Evolutionary conservation across 1,140 invertebrate species (phyloP).

Genomic region (Bathynomus jamesi): DNA sequence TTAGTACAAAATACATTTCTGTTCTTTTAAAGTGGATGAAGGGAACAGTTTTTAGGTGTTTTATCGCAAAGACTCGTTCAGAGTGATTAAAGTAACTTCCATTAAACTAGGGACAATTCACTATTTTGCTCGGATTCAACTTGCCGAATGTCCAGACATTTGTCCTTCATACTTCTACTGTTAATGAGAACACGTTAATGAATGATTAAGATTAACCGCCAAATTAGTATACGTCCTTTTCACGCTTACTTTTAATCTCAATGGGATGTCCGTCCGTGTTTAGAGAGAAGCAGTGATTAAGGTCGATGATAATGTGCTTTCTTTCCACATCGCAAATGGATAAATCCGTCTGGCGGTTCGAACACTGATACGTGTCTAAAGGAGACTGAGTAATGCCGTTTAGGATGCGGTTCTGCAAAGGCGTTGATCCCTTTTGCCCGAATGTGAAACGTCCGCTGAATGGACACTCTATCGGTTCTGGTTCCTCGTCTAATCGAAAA

Average conservation of each 20-base stretch:
- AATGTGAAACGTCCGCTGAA: slow-evolving; percentile 93
- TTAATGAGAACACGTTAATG: no score
- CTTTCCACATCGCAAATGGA: slow-evolving; percentile 47
- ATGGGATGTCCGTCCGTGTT: slow-evolving; percentile 52
- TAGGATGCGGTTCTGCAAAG: slow-evolving; percentile 54
- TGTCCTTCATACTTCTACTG: no score
- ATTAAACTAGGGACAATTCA: no score
- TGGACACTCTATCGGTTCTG: slow-evolving; percentile 84
- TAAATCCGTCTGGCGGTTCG: slow-evolving; percentile 48
- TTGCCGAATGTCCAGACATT: no score
- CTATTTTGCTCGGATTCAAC: no score
- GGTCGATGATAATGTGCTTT: slow-evolving; percentile 50
- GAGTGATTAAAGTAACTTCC: no score
- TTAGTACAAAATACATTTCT: no score
- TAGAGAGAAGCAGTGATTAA: slow-evolving; percentile 51
- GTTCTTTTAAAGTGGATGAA: no score
- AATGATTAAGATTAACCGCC: no score
- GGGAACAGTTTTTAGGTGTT: no score
- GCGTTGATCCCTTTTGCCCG: slow-evolving; percentile 74
- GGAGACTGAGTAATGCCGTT: slow-evolving; percentile 52
- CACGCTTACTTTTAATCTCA: slow-evolving; percentile 46
- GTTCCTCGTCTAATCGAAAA: slow-evolving; percentile 65
- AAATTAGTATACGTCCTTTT: no score
- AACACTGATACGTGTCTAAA: slow-evolving; percentile 48
- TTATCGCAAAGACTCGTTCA: no score